These are phyloP conservation scores for Chaetops frenatus DNA, from an alignment of 2,113 vertebrate species.

Conservation along the genomic window DNA sequence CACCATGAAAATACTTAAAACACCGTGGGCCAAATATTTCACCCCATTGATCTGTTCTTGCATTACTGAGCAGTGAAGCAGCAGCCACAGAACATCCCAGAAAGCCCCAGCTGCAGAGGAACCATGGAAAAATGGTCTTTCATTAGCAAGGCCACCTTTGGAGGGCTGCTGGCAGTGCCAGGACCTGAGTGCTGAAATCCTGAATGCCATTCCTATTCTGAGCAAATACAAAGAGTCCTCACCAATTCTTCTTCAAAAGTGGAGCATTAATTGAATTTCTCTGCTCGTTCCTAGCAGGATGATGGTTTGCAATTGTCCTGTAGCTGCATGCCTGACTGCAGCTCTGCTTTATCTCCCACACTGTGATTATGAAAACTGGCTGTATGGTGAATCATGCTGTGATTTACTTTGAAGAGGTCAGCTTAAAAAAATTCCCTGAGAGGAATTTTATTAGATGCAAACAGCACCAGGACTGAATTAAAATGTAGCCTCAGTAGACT, in stretches of 20 bases:
- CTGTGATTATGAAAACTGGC: constrained; percentile 18
- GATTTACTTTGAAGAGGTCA: constrained; percentile 27
- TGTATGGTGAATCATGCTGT: not conserved
- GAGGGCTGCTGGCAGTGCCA: not conserved
- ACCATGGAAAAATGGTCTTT: not conserved
- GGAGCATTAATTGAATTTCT: not conserved
- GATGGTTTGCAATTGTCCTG: not conserved
- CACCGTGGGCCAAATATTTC: fast-evolving
- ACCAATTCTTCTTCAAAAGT: not conserved
- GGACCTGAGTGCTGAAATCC: not conserved
- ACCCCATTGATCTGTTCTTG: not conserved
- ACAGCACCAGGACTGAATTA: not conserved
- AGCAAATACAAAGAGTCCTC: not conserved
- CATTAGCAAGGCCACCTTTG: not conserved
- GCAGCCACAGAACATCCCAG: not conserved
- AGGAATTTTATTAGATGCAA: constrained; percentile 4
- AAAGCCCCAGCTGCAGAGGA: not conserved
- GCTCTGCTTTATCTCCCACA: not conserved
- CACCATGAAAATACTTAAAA: not conserved
- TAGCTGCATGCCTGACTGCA: not conserved
- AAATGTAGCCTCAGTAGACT: not conserved
- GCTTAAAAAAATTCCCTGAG: not conserved
- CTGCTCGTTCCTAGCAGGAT: not conserved
- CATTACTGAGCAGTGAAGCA: not conserved
- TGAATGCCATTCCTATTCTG: not conserved